These are phyloP conservation scores for Amblyornis subalaris DNA, from an alignment of 2,113 vertebrate genomes.

Conservation along the genomic window DNA sequence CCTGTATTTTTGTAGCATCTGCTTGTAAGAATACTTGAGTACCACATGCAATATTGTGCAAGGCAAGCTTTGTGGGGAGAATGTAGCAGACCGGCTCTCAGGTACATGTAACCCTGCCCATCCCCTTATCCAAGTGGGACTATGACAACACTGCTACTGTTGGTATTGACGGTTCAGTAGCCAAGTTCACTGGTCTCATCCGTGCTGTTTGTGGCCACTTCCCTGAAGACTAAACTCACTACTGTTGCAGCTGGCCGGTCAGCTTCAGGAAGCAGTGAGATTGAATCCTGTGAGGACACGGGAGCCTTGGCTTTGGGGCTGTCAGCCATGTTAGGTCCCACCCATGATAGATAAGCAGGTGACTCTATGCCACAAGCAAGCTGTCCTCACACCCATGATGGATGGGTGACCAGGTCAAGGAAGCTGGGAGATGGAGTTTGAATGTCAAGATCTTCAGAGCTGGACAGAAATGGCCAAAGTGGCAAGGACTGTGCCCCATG, in stretches of 20 bases:
- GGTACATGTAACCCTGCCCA: not conserved
- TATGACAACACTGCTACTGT: not conserved
- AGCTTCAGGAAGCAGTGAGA: not conserved
- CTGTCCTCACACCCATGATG: not conserved
- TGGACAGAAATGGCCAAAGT: not conserved
- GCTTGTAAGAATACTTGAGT: not conserved
- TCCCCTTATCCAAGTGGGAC: not conserved
- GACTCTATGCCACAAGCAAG: not conserved
- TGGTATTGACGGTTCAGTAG: not conserved
- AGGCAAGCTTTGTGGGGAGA: not conserved
- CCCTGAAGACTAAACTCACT: not conserved
- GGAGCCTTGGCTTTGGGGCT: not conserved
- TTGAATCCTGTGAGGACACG: fast-evolving
- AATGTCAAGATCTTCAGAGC: not conserved
- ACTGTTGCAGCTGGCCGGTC: not conserved
- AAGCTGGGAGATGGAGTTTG: not conserved
- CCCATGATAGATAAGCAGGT: not conserved
- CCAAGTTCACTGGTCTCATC: not conserved
- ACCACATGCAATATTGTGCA: not conserved
- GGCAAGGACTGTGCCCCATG: not conserved
- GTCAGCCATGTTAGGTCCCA: not conserved
- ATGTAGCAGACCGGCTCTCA: not conserved
- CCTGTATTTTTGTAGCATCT: not conserved
- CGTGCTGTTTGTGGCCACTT: not conserved
- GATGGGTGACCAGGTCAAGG: not conserved